Base-by-base conservation (phyloP, 2,113 vertebrate genomes). In the Pteropus alecto region DNA sequence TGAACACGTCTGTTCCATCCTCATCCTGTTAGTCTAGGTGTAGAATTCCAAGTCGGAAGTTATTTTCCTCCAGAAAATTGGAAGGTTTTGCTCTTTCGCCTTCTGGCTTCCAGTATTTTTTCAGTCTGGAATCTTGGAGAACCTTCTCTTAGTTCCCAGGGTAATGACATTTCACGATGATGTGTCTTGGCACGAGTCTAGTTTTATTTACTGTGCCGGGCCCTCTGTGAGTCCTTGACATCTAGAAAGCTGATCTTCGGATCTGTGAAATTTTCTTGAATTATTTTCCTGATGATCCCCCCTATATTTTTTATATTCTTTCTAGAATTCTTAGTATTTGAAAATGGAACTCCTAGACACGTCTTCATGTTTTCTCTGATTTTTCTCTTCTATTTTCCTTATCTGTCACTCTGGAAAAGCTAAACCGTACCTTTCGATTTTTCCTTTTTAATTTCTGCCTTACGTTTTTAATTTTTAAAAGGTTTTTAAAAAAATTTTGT, bases 31-130 rank as follows among this genome's bases (percentile, higher is more conserved):
- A 63, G 68, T 35, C 38, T 78, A 65, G n/a, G 87, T 87, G 24
- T 58, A 83, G 87, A 95, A 88, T 87, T 92, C 46, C 48, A 48
- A 38, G 54, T 43, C 73, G 83, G 83, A 65, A 92, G 46, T 94
- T 9, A 67, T 84, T 79, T 94, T 78, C 56, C 35, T 79, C 18
- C 22, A 51, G 83, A 84, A 61, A 68, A 48, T 63, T 24, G 19
- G 61, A 76, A 70, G 26, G 3, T 21, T 78, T 84, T 92, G 48
- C n/a, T 83, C 26, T 73, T 0, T 73, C 79, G n/a, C 58, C 41
- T 77, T 33, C 33, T 84, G 89, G 90, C 15, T 84, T 88, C 43
- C 41, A 38, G 56, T 4, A 28, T 54, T 92, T 88, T 92, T 88
- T 88, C 24, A 68, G 3, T 43, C 51, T 92, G 78, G 68, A 96